Evolutionary conservation across 2,113 vertebrate species (phyloP).

Genomic region (Ivindomyrus marchei): DNA sequence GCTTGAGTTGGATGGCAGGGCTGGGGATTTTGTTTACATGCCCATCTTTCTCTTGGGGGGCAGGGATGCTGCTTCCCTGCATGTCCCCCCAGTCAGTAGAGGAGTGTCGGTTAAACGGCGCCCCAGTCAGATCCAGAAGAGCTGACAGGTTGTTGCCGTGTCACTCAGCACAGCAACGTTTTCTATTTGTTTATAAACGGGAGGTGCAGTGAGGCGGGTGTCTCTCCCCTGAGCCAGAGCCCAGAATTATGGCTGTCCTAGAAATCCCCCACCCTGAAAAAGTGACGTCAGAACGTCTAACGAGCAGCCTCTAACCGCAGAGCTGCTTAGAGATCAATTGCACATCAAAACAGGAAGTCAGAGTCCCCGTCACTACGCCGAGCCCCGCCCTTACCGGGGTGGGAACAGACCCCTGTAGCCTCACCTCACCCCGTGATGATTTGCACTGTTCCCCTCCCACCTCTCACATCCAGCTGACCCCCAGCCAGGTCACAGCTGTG

Average conservation of each 20-base stretch:
- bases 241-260: not conserved
- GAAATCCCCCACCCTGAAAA: not conserved
- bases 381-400: not conserved
- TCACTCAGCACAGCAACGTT: conserved; percentile 29
- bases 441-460: conserved; percentile 47
- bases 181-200: conserved; percentile 33
- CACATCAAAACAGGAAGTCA: not conserved
- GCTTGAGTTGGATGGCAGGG: conserved; percentile 25
- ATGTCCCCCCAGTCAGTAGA: conserved; percentile 13
- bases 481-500: conserved; percentile 15
- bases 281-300: not conserved
- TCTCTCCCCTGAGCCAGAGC: conserved; percentile 6
- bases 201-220: conserved; percentile 26
- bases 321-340: not conserved
- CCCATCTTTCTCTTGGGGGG: conserved; percentile 22
- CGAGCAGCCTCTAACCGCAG: not conserved
- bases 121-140: conserved; percentile 16
- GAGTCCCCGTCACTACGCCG: not conserved
- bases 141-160: conserved; percentile 27
- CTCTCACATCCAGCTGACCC: conserved; percentile 26
- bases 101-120: conserved; percentile 17
- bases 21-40: conserved; percentile 42
- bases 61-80: not conserved
- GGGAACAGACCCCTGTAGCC: conserved; percentile 24
- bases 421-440: conserved; percentile 42